Percentiles rank a stretch among this genome's conserved stretches.
Conservation (phyloP, 2,113 vertebrate species). For the Tympanuchus pallidicinctus region DNA sequence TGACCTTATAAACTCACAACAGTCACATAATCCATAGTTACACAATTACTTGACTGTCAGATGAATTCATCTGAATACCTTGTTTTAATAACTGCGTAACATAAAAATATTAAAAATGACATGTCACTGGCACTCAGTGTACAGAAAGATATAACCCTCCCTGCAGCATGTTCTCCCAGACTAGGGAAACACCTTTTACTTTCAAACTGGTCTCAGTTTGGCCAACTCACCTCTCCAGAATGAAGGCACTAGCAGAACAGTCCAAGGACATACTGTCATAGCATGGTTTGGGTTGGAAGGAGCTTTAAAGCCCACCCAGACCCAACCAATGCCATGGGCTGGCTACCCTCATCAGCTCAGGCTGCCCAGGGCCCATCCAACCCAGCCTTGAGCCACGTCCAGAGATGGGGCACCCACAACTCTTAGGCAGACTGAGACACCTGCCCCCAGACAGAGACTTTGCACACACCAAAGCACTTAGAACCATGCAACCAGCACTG, state of each 20-base stretch:
- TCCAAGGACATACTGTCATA: neutral
- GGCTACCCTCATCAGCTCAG: neutral
- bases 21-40: neutral
- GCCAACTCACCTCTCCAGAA: neutral
- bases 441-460: neutral
- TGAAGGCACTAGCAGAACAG: accelerated
- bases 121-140: neutral
- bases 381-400: neutral
- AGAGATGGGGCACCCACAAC: neutral
- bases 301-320: neutral
- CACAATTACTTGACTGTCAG: neutral
- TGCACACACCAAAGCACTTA: neutral
- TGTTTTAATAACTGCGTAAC: neutral
- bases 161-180: neutral
- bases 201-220: accelerated
- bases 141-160: neutral
- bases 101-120: neutral
- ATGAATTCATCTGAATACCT: neutral
- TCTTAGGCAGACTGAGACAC: neutral
- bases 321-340: neutral
- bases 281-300: neutral
- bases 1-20: accelerated
- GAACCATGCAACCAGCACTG: accelerated
- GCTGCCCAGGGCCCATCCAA: neutral
- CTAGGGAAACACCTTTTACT: neutral